Base-by-base conservation (phyloP, 2,797 vertebrate genomes). In the Micromesistius poutassou region DNA sequence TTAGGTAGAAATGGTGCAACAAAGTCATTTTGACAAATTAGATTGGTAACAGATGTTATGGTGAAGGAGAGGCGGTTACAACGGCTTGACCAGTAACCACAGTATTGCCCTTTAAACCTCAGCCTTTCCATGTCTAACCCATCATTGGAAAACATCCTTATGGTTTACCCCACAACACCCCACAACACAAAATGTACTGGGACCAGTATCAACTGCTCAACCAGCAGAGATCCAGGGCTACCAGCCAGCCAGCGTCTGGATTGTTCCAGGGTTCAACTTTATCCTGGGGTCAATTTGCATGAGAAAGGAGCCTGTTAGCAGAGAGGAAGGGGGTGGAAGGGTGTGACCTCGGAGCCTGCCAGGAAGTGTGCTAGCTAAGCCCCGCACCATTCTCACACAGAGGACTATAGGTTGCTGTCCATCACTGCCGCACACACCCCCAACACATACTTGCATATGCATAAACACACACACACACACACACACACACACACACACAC, bases 291-390 rank as follows among this genome's bases (percentile, higher is more conserved):
- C 83, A 82, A 93, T 94, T 94, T 93, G 83, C 92, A 93, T 94
- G 84, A 94, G 92, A 95, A 94, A 93, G 72, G 91, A 70, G 79
- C 87, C 87, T 83, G 86, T 89, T 74, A 73, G 82, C 89, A 73
- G 81, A 3, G 77, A 85, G 86, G 89, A 89, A 89, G 16, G 16
- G 50, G 42, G 42, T 46, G 50, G 50, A 6, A 19, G 50, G 50
- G 88, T 89, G 81, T 93, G 92, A 93, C 92, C 92, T 89, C 89
- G 91, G 87, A 89, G 83, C 89, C 92, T 86, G 89, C 85, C 85
- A 91, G 92, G 91, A 93, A 93, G 91, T 90, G 82, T 82, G 84
- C 85, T 86, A 82, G 82, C 82, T 81, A 71, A 82, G 86, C 89
- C 89, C 82, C 81, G 88, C 80, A 78, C 87, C 82, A 87, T 91